A percentile compares a stretch with the other conserved stretches of the same genome.
These are phyloP conservation scores for Hyperopisus bebe DNA, from an alignment of 2,113 vertebrate species.

Conservation along the genomic window DNA sequence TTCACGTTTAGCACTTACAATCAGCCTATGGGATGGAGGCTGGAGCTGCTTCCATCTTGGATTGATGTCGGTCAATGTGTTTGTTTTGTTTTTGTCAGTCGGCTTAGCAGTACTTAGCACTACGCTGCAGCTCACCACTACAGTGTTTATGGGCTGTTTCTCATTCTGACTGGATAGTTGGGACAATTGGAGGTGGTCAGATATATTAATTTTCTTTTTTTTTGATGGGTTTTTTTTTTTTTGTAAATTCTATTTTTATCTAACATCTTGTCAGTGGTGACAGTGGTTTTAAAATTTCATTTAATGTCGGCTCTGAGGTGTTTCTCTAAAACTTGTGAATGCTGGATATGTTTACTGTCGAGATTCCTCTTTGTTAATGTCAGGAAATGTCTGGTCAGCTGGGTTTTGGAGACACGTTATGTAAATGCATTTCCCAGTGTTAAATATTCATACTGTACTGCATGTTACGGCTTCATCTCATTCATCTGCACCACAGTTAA, in stretches of 20 bases:
- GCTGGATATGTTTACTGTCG: background rate
- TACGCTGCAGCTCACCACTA: background rate
- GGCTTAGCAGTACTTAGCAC: background rate
- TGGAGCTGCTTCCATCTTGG: background rate
- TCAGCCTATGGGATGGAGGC: background rate
- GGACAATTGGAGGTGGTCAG: background rate
- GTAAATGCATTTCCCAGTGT: background rate
- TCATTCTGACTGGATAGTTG: background rate
- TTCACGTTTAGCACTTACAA: background rate
- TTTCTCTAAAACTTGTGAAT: background rate
- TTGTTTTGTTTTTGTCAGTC: background rate
- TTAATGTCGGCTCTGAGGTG: background rate
- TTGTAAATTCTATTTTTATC: background rate
- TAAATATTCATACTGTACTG: background rate
- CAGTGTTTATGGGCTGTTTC: background rate
- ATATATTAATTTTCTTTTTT: background rate
- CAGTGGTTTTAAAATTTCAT: background rate
- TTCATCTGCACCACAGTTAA: background rate
- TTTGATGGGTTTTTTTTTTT: background rate
- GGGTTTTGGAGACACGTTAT: constrained; percentile 16
- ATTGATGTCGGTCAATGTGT: background rate
- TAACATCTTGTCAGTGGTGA: background rate
- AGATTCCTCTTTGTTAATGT: background rate
- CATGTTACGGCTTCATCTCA: background rate
- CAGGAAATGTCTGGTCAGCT: background rate